Base-by-base conservation (phyloP, 1,140 invertebrate species). In the Leucophenga varia region DNA sequence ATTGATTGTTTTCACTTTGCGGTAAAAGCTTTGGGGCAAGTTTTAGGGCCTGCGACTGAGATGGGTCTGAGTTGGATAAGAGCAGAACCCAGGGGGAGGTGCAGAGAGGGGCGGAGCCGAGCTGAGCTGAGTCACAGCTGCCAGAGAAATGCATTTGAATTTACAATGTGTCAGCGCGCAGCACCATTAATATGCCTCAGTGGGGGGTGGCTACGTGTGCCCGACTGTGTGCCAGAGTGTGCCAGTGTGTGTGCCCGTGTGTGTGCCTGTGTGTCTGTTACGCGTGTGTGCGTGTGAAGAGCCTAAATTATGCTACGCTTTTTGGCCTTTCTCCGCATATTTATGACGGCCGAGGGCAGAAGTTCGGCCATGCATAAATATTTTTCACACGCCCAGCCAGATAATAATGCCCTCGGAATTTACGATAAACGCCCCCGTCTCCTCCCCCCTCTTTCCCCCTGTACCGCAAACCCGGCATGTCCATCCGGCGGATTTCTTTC, bases 1-100 rank as follows among this genome's bases (percentile, higher is more conserved):
- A 65, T 65, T 67, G 61, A 65, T 65, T 67, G 61, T 55, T 61
- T 64, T 65, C 63, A 65, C 61, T 65, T 65, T 67, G 61, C 52
- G 63, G 61, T 67, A 51, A 64, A 45, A 55, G 58, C 61, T 52
- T 52, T 47, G 47, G 46, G 54, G 35, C 47, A 57, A 18, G 42
- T 52, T 3, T 45, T 49, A n/a, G 32, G 18, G 17, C 22, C 28
- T 31, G 18, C n/a, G 16, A 48, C 36, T 14, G 34, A 46, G 40
- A 44, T 18, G 32, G 48, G 28, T 21, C 39, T 30, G 16, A 28
- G 5, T 30, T 39, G 55, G 34, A 52, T 39, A 34, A 51, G 17
- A 1, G 17, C 6, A 9, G 25, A 14, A 17, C 20, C 18, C n/a
- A 17, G 25, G 22, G n/a, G n/a, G n/a, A n/a, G n/a, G n/a, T n/a